Percentiles rank a stretch among this genome's conserved stretches.
Evolutionary conservation across 2,113 vertebrate species (phyloP).

Genomic region (Hippopotamus amphibius): DNA sequence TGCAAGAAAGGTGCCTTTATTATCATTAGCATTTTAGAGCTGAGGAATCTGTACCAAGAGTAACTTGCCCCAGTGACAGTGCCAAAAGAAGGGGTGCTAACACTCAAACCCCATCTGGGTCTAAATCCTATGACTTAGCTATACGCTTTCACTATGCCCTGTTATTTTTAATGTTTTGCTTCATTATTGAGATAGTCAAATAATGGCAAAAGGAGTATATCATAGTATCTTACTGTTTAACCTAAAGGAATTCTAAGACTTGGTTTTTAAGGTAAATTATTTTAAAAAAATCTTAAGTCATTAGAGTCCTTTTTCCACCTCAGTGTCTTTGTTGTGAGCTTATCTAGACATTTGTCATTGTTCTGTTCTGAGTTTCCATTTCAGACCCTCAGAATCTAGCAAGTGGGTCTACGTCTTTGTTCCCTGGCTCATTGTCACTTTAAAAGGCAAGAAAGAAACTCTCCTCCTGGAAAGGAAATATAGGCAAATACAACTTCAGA

Average conservation of each 20-base stretch:
- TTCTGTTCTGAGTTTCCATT: background rate
- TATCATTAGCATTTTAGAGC: background rate
- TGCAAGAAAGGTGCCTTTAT: background rate
- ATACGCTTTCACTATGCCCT: background rate
- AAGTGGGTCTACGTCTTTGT: background rate
- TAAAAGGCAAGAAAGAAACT: background rate
- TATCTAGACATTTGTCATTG: background rate
- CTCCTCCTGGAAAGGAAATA: background rate
- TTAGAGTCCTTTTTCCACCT: background rate
- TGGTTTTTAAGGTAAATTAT: slow-evolving; percentile 29
- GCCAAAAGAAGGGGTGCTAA: background rate
- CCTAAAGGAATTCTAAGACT: background rate
- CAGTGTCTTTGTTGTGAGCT: background rate
- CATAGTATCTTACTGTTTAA: background rate
- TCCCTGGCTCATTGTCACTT: background rate
- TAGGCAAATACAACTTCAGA: background rate
- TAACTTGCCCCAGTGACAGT: background rate
- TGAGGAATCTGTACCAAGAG: background rate
- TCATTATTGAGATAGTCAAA: background rate
- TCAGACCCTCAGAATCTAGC: background rate
- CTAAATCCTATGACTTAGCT: background rate
- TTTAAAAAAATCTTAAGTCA: background rate
- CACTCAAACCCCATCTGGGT: background rate
- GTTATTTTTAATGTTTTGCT: background rate
- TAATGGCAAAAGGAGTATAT: background rate